Evolutionary conservation across 2,797 vertebrate species (phyloP).

Genomic region (Huso huso): DNA sequence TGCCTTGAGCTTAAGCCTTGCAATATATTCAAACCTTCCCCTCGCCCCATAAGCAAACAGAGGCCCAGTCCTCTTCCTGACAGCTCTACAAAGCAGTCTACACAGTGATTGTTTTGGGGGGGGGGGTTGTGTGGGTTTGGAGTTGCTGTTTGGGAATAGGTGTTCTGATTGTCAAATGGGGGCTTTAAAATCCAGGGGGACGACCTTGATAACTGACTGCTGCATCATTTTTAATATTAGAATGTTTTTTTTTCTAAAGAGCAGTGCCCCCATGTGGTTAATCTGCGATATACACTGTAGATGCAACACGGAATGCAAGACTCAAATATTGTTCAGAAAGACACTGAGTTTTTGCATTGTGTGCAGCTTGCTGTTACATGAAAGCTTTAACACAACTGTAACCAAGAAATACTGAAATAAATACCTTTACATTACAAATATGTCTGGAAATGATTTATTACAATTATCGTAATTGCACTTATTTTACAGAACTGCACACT

Average conservation of each 20-base stretch:
- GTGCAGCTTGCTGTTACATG: constrained; percentile 8
- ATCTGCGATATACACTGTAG: constrained; percentile 1
- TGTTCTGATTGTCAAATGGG: constrained; percentile 7
- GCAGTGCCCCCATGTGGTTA: constrained; percentile 37
- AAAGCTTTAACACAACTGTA: constrained; percentile 11
- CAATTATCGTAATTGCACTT: background rate
- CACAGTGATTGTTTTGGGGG: constrained; percentile 5
- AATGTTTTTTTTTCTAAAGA: constrained; percentile 12
- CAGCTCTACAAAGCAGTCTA: constrained; percentile 1
- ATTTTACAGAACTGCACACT: background rate
- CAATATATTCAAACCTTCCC: background rate
- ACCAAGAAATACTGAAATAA: constrained; percentile 10
- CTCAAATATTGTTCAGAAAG: constrained; percentile 1
- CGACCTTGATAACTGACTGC: constrained; percentile 29
- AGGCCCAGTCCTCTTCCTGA: background rate
- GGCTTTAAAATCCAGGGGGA: constrained; percentile 31
- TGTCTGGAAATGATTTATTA: too few species aligned
- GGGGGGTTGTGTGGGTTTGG: background rate
- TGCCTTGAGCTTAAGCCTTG: constrained; percentile 9
- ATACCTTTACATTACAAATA: constrained; percentile 2
- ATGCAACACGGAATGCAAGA: background rate
- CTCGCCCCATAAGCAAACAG: background rate
- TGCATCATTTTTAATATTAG: background rate
- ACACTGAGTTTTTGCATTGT: constrained; percentile 1
- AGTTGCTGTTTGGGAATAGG: background rate